These are phyloP conservation scores for Cephalopterus ornatus DNA, from an alignment of 2,113 vertebrate genomes.

Conservation along the genomic window DNA sequence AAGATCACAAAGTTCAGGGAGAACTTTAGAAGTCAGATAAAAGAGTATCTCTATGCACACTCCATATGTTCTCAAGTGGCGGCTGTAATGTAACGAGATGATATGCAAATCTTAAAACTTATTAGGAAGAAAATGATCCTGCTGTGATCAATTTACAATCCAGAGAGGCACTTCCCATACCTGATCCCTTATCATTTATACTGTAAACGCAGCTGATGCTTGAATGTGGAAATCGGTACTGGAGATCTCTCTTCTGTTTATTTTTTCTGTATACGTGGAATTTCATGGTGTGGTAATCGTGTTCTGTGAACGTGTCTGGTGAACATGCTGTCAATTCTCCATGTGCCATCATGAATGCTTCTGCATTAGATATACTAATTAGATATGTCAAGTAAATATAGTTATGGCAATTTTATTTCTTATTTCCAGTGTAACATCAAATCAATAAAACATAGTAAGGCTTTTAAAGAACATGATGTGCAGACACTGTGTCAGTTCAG, in stretches of 20 bases:
- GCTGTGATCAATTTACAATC: conserved; percentile 16
- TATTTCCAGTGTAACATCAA: neutral
- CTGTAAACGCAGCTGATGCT: neutral
- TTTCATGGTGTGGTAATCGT: neutral
- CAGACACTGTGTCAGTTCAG: neutral
- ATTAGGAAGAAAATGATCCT: conserved; percentile 25
- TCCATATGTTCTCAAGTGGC: neutral
- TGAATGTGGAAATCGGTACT: neutral
- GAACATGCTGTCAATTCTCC: conserved; percentile 21
- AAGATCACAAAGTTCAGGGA: conserved; percentile 31
- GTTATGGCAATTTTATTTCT: conserved; percentile 16
- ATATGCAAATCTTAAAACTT: conserved; percentile 36
- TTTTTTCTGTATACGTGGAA: neutral
- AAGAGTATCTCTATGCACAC: neutral
- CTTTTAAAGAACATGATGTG: conserved; percentile 5
- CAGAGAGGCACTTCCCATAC: neutral
- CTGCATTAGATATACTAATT: conserved; percentile 25
- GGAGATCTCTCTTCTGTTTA: neutral
- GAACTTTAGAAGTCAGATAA: conserved; percentile 47
- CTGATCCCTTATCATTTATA: neutral
- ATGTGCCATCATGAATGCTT: neutral
- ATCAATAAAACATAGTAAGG: neutral
- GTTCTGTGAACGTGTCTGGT: neutral
- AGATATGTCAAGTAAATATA: conserved; percentile 12
- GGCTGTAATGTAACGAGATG: neutral